Conservation (phyloP, 1,140 invertebrate genomes). For the Asobara japonica region DNA sequence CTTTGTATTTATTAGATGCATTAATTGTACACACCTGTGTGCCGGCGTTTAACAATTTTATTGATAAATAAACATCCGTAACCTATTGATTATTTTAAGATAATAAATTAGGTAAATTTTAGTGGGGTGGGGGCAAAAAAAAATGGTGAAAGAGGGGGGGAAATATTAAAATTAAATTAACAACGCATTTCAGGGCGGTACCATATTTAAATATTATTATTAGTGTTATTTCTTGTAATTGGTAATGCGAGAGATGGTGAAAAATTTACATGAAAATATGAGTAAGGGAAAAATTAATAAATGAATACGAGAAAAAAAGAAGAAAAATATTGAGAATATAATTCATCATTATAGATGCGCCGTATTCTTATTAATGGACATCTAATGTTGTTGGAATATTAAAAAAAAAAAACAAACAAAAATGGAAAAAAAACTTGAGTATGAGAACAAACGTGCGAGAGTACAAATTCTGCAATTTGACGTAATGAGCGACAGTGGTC, state of each 20-base stretch:
- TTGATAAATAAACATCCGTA: conserved; percentile 1
- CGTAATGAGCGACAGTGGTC: not conserved
- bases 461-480: not conserved
- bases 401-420: not conserved
- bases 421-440: not conserved
- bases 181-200: not conserved
- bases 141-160: not conserved
- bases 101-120: not conserved
- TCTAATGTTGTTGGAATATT: conserved; percentile 1
- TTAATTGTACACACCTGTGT: not conserved
- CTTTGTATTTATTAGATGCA: not conserved
- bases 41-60: conserved; percentile 3
- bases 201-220: not conserved
- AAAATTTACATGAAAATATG: not conserved
- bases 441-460: conserved; percentile 3
- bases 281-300: not conserved
- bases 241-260: not conserved
- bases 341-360: not conserved
- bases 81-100: not conserved
- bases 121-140: not conserved
- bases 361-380: not conserved
- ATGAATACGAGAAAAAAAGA: not conserved
- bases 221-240: not conserved
- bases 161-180: not conserved
- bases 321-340: not conserved